These are phyloP conservation scores for Eupithecia insigniata DNA, from an alignment of 2,888 invertebrate species.

Conservation along the genomic window DNA sequence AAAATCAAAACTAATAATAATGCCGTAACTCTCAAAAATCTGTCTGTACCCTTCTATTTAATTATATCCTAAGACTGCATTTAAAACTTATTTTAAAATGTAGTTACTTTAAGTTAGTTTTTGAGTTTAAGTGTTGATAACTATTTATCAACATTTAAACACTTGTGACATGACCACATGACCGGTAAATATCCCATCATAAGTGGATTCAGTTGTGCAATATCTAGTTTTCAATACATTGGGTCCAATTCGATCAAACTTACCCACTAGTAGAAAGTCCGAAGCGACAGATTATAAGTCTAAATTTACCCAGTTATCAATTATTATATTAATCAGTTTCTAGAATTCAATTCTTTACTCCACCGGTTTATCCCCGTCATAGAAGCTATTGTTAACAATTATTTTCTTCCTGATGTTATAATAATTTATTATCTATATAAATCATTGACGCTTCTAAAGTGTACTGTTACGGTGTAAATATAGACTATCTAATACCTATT, in stretches of 20 bases:
- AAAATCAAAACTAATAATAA: neutral
- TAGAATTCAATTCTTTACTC: neutral
- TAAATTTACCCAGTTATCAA: neutral
- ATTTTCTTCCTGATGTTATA: constrained; percentile 76
- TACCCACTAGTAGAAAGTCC: neutral
- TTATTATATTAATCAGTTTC: neutral
- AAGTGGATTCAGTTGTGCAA: neutral
- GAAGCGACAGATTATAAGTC: neutral
- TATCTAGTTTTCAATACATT: neutral
- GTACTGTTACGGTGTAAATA: constrained; percentile 83
- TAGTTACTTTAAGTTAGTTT: neutral
- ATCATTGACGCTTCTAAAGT: constrained; percentile 83
- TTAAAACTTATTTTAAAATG: neutral
- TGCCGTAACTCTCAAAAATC: constrained; percentile 7
- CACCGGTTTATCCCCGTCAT: constrained; percentile 60
- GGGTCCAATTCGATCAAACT: neutral
- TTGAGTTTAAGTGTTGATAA: too few species aligned
- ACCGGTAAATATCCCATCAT: neutral
- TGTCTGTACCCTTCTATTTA: neutral
- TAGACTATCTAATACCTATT: constrained; percentile 81
- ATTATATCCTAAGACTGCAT: neutral
- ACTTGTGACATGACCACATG: neutral
- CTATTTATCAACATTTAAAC: neutral
- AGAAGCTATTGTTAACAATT: constrained; percentile 63
- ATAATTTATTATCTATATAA: constrained; percentile 73